Evolutionary conservation across 1,140 invertebrate species (phyloP).

Genomic region (Trachymyrmex septentrionalis): DNA sequence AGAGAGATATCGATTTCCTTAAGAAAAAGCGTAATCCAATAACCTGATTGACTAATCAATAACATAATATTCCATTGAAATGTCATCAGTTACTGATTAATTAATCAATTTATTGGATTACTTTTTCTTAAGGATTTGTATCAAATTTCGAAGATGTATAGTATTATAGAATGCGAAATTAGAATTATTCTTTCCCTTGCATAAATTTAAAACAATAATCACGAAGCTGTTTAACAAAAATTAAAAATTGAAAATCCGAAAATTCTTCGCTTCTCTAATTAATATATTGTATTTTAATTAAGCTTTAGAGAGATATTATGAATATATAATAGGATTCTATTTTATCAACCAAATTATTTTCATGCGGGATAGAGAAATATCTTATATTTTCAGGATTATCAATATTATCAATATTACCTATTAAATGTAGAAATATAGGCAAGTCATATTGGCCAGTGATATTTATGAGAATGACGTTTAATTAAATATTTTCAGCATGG

Average conservation of each 20-base stretch:
- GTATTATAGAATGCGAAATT: background rate
- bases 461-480: background rate
- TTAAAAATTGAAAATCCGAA: background rate
- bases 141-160: background rate
- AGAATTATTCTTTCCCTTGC: background rate
- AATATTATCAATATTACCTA: background rate
- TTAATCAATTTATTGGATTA: no score
- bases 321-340: background rate
- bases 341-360: background rate
- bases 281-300: background rate
- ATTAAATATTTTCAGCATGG: background rate
- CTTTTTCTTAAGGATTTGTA: background rate
- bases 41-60: no score
- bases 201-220: conserved; percentile 15
- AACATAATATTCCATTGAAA: no score
- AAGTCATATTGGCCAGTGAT: background rate
- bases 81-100: no score
- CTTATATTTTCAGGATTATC: background rate
- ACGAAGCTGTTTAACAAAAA: background rate
- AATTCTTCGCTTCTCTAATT: background rate
- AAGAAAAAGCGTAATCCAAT: no score
- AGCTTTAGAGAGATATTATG: background rate
- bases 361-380: background rate
- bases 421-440: background rate
- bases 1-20: background rate